Percentiles rank a stretch among this genome's conserved stretches.
phyloP scores from a whole-genome alignment of 35 echinoderm and acorn worm genomes.

The Strongylocentrotus purpuratus region DNA sequence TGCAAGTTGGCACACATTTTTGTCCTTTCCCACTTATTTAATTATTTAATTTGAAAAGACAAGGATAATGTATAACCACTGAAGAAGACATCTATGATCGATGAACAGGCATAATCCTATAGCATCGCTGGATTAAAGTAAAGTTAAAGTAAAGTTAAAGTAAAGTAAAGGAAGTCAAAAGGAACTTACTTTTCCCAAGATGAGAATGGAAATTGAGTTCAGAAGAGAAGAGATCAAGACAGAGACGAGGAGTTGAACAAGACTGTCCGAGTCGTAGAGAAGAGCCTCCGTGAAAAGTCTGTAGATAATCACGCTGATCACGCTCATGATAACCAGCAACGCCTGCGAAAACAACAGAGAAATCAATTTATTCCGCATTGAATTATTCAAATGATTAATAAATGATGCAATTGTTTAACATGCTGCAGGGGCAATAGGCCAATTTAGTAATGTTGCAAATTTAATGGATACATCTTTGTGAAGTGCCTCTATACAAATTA shows the following conservation, averaged over 20 bases:
- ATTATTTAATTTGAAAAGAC: not conserved
- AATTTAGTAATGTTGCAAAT: too few relatives aligned
- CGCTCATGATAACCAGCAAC: slow-evolving; percentile 82
- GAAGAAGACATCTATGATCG: too few relatives aligned
- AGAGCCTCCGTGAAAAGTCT: slow-evolving; percentile 60
- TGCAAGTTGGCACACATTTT: not conserved
- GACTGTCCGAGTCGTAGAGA: slow-evolving; percentile 49
- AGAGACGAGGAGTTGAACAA: slow-evolving; percentile 67
- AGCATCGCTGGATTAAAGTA: too few relatives aligned
- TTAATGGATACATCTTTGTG: too few relatives aligned
- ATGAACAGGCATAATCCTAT: too few relatives aligned
- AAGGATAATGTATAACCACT: too few relatives aligned
- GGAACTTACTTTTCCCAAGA: slow-evolving; percentile 77
- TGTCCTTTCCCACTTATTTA: not conserved
- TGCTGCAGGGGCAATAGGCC: too few relatives aligned
- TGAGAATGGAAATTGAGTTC: slow-evolving; percentile 88
- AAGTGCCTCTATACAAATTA: too few relatives aligned
- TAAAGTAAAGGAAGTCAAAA: too few relatives aligned
- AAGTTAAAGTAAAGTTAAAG: too few relatives aligned
- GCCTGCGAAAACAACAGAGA: slow-evolving; percentile 60
- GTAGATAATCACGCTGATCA: slow-evolving; percentile 87
- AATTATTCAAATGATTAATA: too few relatives aligned
- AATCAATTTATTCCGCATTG: not conserved
- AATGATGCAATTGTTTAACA: too few relatives aligned
- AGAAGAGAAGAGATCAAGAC: slow-evolving; percentile 70